Conservation (phyloP, 35 echinoderm and acorn worm genomes). For the Ophiothrix spiculata region DNA sequence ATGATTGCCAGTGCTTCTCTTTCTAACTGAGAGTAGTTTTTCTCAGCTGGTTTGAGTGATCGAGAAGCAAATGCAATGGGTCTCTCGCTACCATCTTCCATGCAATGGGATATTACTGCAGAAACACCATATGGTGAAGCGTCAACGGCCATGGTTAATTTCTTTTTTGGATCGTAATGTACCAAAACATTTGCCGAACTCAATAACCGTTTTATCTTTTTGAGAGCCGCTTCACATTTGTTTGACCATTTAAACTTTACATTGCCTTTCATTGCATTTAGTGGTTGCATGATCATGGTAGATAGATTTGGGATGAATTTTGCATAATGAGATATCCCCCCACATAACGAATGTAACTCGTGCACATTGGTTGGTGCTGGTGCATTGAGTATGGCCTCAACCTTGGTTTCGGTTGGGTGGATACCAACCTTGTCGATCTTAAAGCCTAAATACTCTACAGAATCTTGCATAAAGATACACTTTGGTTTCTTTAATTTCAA, state of each 20-base stretch:
- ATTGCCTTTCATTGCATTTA: no score
- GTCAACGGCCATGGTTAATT: slow-evolving; percentile 43
- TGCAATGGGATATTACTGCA: slow-evolving; percentile 48
- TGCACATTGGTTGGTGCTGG: slow-evolving; percentile 33
- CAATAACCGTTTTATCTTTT: slow-evolving; percentile 22
- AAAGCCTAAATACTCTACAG: slow-evolving; percentile 48
- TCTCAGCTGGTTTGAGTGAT: slow-evolving; percentile 23
- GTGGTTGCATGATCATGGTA: no score
- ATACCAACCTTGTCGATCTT: slow-evolving; percentile 36
- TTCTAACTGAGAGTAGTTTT: slow-evolving; percentile 66
- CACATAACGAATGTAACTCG: slow-evolving; percentile 34
- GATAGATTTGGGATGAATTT: neutral
- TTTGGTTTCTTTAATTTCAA: slow-evolving; percentile 42
- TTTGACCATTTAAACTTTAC: slow-evolving; percentile 43
- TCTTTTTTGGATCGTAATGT: slow-evolving; percentile 47
- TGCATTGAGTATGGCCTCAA: slow-evolving; percentile 39
- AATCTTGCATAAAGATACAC: slow-evolving; percentile 40
- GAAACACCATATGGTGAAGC: slow-evolving; percentile 50
- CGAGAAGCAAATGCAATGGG: slow-evolving; percentile 57
- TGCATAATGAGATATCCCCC: neutral
- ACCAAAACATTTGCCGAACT: no score
- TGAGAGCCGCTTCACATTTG: slow-evolving; percentile 27
- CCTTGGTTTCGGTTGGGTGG: slow-evolving; percentile 37
- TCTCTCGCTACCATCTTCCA: slow-evolving; percentile 38
- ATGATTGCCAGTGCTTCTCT: slow-evolving; percentile 50